These are phyloP conservation scores for Natator depressus DNA, from an alignment of 2,113 vertebrate genomes.

Conservation along the genomic window DNA sequence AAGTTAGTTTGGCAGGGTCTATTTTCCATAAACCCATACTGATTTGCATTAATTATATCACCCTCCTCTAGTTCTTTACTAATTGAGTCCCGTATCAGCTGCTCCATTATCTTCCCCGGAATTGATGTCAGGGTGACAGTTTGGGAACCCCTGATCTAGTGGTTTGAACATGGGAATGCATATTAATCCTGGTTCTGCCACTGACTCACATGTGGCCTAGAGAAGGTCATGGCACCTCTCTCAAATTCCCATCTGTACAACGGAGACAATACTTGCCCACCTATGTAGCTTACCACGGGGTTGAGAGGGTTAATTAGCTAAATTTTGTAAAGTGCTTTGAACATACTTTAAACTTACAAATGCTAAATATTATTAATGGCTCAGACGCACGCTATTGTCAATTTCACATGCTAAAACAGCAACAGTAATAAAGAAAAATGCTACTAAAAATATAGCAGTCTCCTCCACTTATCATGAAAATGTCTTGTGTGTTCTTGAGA, in stretches of 20 bases:
- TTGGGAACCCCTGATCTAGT: too few species aligned
- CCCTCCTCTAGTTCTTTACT: too few species aligned
- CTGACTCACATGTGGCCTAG: background rate
- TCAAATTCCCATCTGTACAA: background rate
- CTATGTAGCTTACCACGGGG: background rate
- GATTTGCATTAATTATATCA: too few species aligned
- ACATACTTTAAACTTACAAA: background rate
- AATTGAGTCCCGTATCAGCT: too few species aligned
- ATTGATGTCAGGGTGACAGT: too few species aligned
- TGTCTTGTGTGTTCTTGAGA: background rate
- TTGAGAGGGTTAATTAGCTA: background rate
- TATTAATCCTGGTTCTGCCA: background rate
- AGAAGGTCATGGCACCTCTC: background rate
- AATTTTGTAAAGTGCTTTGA: background rate
- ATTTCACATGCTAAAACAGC: background rate
- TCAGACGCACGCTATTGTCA: background rate
- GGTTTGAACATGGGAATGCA: background rate
- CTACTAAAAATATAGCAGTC: background rate
- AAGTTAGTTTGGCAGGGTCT: too few species aligned
- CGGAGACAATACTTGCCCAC: background rate
- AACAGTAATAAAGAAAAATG: background rate
- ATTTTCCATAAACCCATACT: too few species aligned
- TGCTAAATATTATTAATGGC: background rate
- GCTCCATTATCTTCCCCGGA: too few species aligned
- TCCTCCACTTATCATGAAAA: background rate